phyloP scores from a whole-genome alignment of 2,797 vertebrate species.

The Parambassis ranga region DNA sequence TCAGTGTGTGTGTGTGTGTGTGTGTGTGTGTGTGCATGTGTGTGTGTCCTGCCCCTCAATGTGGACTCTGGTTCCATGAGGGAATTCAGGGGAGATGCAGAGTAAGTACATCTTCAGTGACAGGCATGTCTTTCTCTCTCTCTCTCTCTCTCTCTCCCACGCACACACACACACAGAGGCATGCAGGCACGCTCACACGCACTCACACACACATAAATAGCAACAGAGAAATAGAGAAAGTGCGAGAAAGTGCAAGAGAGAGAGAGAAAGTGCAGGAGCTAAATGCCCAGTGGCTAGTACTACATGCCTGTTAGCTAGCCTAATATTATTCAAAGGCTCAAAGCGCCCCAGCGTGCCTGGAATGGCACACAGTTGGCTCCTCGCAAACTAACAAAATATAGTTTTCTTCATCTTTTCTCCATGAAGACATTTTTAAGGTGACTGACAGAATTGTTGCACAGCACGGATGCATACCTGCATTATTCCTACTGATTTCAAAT shows the following conservation, averaged over 20 bases:
- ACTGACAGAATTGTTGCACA: background rate
- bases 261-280: background rate
- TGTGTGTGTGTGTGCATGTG: conserved; percentile 23
- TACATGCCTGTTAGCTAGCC: conserved; percentile 54
- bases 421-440: conserved; percentile 28
- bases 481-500: too few relatives aligned
- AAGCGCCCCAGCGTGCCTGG: conserved; percentile 22
- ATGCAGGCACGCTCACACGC: conserved; percentile 3
- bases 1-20: conserved; percentile 37
- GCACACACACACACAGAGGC: background rate
- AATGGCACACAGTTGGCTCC: conserved; percentile 28
- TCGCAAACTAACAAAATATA: conserved; percentile 25
- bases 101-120: conserved; percentile 58
- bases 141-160: background rate
- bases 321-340: conserved; percentile 56
- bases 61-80: conserved; percentile 51
- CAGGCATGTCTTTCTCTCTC: conserved; percentile 14
- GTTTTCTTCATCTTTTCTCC: conserved; percentile 18
- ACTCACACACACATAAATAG: conserved; percentile 17
- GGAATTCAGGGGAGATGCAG: conserved; percentile 48
- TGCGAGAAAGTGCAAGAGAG: background rate
- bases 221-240: too few relatives aligned
- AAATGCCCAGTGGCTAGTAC: conserved; percentile 39
- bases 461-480: too few relatives aligned
- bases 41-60: conserved; percentile 45